Evolutionary conservation across 2,797 vertebrate genomes (phyloP).

Genomic region (Liparis tanakae): DNA sequence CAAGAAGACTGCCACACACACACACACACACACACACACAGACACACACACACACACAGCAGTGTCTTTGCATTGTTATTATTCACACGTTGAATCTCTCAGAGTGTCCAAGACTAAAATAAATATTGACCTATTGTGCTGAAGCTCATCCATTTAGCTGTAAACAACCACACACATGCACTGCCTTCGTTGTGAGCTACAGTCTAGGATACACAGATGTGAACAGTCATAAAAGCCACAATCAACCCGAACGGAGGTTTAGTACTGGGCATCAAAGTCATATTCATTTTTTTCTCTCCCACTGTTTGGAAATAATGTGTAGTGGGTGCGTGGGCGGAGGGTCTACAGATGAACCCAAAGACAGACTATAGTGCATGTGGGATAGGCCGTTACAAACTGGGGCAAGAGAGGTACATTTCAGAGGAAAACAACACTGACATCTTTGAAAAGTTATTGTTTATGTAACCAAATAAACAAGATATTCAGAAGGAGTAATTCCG

Average conservation of each 20-base stretch:
- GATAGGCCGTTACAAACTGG: neutral
- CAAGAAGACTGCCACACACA: conserved; percentile 2
- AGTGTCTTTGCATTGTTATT: conserved; percentile 30
- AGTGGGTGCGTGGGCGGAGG: neutral
- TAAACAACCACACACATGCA: neutral
- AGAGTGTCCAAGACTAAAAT: conserved; percentile 9
- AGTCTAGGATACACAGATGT: conserved; percentile 6
- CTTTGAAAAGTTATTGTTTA: neutral
- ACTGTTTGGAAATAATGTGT: conserved; percentile 41
- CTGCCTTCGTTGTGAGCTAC: neutral
- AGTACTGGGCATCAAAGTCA: conserved; percentile 1
- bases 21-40: conserved; percentile 7
- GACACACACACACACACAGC: conserved; percentile 9
- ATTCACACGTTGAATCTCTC: conserved; percentile 15
- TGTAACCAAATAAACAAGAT: too few relatives aligned
- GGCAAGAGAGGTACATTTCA: neutral
- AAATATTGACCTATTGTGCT: neutral
- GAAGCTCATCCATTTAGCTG: conserved; percentile 1
- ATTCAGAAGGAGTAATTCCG: neutral
- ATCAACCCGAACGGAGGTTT: conserved; percentile 17
- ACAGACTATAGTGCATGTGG: neutral
- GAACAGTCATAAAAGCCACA: conserved; percentile 1
- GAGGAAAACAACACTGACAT: neutral
- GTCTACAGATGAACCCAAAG: neutral
- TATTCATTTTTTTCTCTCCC: conserved; percentile 18